Conservation (phyloP, 2,888 invertebrate species). For the Conistra vaccinii region DNA sequence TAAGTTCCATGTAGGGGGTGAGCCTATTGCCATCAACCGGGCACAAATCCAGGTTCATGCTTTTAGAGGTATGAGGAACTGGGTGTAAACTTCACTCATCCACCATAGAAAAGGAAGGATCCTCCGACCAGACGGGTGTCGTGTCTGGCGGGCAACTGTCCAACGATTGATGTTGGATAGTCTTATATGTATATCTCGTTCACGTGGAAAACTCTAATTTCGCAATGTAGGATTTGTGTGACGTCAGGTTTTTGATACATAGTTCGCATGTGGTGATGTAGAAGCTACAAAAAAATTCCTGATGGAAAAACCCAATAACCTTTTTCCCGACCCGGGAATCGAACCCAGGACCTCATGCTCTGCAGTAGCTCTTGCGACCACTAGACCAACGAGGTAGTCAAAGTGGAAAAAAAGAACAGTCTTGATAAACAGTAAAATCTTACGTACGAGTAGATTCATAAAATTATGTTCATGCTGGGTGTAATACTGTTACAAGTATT, state of each 20-base stretch:
- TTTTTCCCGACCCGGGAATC: not conserved
- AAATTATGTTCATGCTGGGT: not conserved
- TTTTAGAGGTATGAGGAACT: too few relatives aligned
- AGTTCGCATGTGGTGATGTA: too few relatives aligned
- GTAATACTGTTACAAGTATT: not conserved
- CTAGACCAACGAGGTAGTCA: not conserved
- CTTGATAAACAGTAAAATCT: not conserved
- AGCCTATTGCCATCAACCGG: not conserved
- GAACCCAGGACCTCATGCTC: not conserved
- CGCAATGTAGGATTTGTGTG: too few relatives aligned
- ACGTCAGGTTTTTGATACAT: too few relatives aligned
- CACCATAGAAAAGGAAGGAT: too few relatives aligned
- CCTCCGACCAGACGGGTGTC: too few relatives aligned
- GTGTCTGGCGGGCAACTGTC: too few relatives aligned
- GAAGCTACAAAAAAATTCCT: too few relatives aligned
- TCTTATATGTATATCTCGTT: too few relatives aligned
- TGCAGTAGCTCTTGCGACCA: not conserved
- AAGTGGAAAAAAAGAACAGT: not conserved
- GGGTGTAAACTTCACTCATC: too few relatives aligned
- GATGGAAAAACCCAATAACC: not conserved
- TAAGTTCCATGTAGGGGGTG: not conserved
- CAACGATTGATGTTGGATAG: too few relatives aligned
- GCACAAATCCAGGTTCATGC: not conserved
- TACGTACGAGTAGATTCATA: not conserved
- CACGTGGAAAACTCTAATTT: too few relatives aligned